phyloP scores from a whole-genome alignment of 2,113 vertebrate species.

The human region DNA sequence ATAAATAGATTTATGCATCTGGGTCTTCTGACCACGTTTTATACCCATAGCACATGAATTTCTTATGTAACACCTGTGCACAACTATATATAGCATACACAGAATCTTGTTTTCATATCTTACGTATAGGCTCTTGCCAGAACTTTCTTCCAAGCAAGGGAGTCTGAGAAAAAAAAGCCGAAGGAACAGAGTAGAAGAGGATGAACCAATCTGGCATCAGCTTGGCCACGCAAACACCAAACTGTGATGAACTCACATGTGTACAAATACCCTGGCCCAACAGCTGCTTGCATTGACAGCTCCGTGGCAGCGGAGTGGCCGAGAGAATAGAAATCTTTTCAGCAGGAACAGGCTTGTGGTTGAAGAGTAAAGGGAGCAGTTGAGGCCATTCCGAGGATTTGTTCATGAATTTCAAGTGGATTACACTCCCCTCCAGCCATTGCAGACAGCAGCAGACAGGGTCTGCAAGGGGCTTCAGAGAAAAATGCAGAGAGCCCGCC shows the following conservation, averaged over 20 bases:
- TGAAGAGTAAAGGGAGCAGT: not conserved
- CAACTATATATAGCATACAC: slow-evolving; percentile 45
- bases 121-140: slow-evolving; percentile 28
- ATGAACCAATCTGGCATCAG: not conserved
- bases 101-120: slow-evolving; percentile 36
- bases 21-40: not conserved
- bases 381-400: not conserved
- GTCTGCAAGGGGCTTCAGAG: not conserved
- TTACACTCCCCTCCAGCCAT: not conserved
- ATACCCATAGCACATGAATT: not conserved
- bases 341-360: not conserved
- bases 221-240: not conserved
- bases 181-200: slow-evolving; percentile 6
- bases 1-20: not conserved
- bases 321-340: not conserved
- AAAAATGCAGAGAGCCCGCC: not conserved
- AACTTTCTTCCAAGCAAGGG: slow-evolving; percentile 48
- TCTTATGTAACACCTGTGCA: slow-evolving; percentile 55
- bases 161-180: slow-evolving; percentile 30
- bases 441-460: rapidly evolving
- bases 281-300: not conserved
- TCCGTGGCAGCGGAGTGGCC: not conserved
- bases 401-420: not conserved
- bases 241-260: not conserved
- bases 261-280: rapidly evolving